These are phyloP conservation scores for Hyphantria cunea DNA, from an alignment of 1,140 invertebrate genomes.

Conservation along the genomic window DNA sequence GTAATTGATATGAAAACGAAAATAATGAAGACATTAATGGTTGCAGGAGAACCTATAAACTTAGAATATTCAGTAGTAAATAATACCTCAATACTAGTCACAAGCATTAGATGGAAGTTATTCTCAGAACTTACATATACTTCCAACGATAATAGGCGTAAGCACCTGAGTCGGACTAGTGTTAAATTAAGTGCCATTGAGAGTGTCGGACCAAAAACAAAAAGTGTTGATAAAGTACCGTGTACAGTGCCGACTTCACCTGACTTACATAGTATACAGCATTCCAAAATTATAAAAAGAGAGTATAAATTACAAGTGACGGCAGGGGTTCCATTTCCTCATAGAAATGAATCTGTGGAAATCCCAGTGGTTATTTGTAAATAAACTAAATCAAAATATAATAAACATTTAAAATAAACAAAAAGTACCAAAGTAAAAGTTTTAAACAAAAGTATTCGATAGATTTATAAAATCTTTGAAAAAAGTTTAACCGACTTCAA, in stretches of 20 bases:
- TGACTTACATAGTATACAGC: slow-evolving; percentile 11
- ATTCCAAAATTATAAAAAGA: slow-evolving; percentile 3
- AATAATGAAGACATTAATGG: slow-evolving; percentile 2
- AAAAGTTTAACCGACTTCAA: no score
- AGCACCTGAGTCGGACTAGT: neutral
- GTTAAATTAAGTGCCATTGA: neutral
- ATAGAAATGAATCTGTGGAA: slow-evolving; percentile 8
- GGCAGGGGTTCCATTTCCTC: neutral
- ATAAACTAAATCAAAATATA: no score
- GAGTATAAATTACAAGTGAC: slow-evolving; percentile 14
- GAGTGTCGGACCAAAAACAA: neutral
- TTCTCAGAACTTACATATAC: neutral
- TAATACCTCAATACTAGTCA: slow-evolving; percentile 7
- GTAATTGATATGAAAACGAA: slow-evolving; percentile 6
- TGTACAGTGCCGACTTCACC: slow-evolving; percentile 1
- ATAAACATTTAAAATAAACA: no score
- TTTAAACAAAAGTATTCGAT: no score
- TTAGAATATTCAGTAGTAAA: slow-evolving; percentile 11
- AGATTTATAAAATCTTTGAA: no score
- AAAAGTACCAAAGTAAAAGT: no score
- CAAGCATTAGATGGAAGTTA: slow-evolving; percentile 6
- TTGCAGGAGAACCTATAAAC: slow-evolving; percentile 16
- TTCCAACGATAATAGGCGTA: neutral
- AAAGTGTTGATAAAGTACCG: neutral
- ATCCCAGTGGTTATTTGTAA: slow-evolving; percentile 8